These are phyloP conservation scores for Conchocele bisecta DNA, from an alignment of 2,888 invertebrate species.

Conservation along the genomic window DNA sequence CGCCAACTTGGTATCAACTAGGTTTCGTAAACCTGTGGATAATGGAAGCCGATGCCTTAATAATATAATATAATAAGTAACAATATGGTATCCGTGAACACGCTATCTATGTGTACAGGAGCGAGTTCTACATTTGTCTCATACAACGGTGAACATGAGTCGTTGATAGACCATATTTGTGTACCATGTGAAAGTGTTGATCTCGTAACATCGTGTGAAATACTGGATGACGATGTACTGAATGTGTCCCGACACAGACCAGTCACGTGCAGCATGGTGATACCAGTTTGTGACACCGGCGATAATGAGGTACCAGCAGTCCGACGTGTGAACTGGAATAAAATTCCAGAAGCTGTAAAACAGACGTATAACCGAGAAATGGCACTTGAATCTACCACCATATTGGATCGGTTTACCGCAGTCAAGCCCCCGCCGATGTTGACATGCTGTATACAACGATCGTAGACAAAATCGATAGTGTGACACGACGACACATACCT, in stretches of 20 bases:
- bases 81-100: not conserved
- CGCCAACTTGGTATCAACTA: not conserved
- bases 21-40: too few species aligned
- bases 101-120: not conserved
- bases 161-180: conserved; percentile 8
- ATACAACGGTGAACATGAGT: conserved; percentile 1
- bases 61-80: not conserved
- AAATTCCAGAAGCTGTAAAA: not conserved
- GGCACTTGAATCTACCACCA: too few species aligned
- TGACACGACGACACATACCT: not conserved
- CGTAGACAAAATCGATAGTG: not conserved
- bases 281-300: not conserved
- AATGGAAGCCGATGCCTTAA: not conserved
- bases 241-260: conserved; percentile 6
- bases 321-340: not conserved
- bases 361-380: not conserved
- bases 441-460: not conserved
- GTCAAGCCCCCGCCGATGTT: not conserved
- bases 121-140: not conserved
- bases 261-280: not conserved
- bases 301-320: not conserved
- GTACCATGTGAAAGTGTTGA: not conserved
- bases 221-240: conserved; percentile 3
- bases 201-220: not conserved
- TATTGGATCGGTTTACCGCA: not conserved